Evolutionary conservation across 1,140 invertebrate genomes (phyloP).

Genomic region (Macrostomum lignano): DNA sequence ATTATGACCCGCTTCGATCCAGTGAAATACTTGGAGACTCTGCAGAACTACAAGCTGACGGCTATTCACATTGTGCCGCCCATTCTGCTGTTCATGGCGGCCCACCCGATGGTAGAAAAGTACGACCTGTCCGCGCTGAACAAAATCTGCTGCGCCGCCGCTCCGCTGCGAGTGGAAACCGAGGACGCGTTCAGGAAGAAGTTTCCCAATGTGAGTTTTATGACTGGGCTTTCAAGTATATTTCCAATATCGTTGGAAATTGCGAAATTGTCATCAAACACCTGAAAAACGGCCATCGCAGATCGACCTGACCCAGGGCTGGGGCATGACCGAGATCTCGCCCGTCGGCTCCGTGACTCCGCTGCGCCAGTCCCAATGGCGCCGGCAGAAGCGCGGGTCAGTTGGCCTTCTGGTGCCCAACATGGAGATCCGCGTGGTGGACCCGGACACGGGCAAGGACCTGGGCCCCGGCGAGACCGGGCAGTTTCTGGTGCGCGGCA

Average conservation of each 20-base stretch:
- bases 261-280: not conserved
- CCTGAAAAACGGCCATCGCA: slow-evolving; percentile 12
- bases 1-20: not conserved
- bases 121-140: slow-evolving; percentile 13
- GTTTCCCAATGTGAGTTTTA: slow-evolving; percentile 33
- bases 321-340: slow-evolving; percentile 25
- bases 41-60: not conserved
- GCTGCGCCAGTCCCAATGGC: slow-evolving; percentile 12
- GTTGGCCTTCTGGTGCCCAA: slow-evolving; percentile 37
- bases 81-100: slow-evolving; percentile 20
- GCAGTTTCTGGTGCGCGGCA: slow-evolving; percentile 21
- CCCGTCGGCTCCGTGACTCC: too few relatives aligned
- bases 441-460: slow-evolving; percentile 11
- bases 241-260: too few relatives aligned
- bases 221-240: slow-evolving; percentile 34
- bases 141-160: slow-evolving; percentile 14
- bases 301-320: too few relatives aligned
- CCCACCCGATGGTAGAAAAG: slow-evolving; percentile 17
- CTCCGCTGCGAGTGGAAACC: slow-evolving; percentile 16
- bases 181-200: slow-evolving; percentile 12
- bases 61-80: slow-evolving; percentile 16
- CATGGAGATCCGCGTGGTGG: slow-evolving; percentile 31
- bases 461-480: slow-evolving; percentile 13
- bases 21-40: not conserved
- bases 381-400: slow-evolving; percentile 35